Percentiles rank a stretch among this genome's conserved stretches.
Conservation (phyloP, 2,113 vertebrate genomes). For the Todiramphus saurophagus region DNA sequence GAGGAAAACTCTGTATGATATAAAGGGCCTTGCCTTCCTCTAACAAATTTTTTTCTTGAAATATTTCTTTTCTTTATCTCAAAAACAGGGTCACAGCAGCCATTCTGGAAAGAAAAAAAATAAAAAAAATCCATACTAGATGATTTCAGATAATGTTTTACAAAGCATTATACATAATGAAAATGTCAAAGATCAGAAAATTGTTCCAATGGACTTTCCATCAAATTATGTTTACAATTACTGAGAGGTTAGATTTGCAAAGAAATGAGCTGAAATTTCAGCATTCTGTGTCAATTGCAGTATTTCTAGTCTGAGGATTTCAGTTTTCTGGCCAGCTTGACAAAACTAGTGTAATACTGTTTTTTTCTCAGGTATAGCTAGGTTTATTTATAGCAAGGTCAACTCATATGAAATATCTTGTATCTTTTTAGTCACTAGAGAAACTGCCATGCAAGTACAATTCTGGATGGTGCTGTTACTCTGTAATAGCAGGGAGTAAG, state of each 20-base stretch:
- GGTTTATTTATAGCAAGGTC: conserved; percentile 25
- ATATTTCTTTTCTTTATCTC: background rate
- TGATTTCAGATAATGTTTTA: conserved; percentile 19
- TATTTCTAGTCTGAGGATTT: conserved; percentile 8
- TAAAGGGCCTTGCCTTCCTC: background rate
- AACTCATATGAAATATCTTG: conserved; percentile 4
- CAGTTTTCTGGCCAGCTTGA: background rate
- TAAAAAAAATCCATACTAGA: background rate
- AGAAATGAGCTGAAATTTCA: conserved; percentile 44
- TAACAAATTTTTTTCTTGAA: background rate
- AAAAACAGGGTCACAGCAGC: background rate
- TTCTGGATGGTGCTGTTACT: background rate
- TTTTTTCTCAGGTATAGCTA: conserved; percentile 27
- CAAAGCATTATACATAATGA: conserved; percentile 3
- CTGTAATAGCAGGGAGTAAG: background rate
- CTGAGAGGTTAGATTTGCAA: background rate
- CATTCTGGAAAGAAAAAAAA: background rate
- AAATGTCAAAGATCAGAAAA: conserved; percentile 27
- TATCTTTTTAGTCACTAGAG: conserved; percentile 16
- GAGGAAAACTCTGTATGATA: background rate
- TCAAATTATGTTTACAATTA: conserved; percentile 41
- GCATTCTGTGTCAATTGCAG: background rate
- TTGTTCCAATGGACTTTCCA: conserved; percentile 21
- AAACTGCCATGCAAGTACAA: conserved; percentile 13
- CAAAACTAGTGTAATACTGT: background rate